These are phyloP conservation scores for Morelia viridis DNA, from an alignment of 2,797 vertebrate species.

Conservation along the genomic window DNA sequence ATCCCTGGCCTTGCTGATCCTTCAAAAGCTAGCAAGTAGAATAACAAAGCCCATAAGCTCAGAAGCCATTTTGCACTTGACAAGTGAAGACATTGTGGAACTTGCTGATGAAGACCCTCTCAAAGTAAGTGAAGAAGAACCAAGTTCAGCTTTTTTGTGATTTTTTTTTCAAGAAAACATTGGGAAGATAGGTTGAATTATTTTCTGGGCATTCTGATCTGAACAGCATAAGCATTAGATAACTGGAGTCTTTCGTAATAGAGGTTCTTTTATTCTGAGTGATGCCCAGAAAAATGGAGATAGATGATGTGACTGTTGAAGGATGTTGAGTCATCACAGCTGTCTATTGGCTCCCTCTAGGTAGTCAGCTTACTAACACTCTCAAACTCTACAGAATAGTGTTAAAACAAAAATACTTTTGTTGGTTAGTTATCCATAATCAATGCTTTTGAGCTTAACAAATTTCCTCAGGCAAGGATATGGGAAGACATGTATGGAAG, in stretches of 20 bases:
- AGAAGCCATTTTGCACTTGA: neutral
- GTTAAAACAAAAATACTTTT: neutral
- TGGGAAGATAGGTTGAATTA: no score
- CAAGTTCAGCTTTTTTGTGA: neutral
- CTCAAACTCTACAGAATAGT: neutral
- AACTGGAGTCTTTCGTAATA: neutral
- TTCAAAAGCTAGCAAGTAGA: neutral
- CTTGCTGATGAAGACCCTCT: constrained; percentile 19
- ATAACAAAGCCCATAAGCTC: neutral
- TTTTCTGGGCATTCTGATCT: neutral
- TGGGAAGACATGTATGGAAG: neutral
- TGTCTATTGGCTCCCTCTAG: no score
- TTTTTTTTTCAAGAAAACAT: neutral
- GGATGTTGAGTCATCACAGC: no score
- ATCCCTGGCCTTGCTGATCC: neutral
- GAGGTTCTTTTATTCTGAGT: neutral
- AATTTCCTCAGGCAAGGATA: neutral
- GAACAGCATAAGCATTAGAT: neutral
- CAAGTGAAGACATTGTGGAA: neutral
- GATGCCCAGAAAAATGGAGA: neutral
- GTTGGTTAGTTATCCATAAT: neutral
- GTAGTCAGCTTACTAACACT: neutral
- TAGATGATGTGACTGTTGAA: no score
- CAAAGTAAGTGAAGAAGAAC: neutral
- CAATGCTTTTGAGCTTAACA: neutral